phyloP scores from a whole-genome alignment of 2,888 invertebrate species.

The Drepana falcataria region DNA sequence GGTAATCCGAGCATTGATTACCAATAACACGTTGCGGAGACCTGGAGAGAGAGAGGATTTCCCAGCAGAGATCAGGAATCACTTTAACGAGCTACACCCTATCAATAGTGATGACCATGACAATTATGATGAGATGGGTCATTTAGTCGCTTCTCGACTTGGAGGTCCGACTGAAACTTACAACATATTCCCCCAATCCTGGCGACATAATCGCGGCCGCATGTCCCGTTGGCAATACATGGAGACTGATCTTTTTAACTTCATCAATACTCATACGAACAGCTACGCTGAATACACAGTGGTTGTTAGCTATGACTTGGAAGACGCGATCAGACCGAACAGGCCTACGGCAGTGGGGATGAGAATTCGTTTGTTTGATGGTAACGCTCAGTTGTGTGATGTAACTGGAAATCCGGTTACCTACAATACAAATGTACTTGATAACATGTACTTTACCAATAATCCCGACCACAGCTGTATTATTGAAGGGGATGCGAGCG shows the following conservation, averaged over 20 bases:
- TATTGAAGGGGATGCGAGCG: neutral
- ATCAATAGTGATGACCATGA: neutral
- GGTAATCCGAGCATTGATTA: neutral
- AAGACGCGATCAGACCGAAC: neutral
- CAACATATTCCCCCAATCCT: slow-evolving; percentile 1
- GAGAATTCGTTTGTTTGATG: neutral
- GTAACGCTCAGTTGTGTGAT: neutral
- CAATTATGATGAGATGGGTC: neutral
- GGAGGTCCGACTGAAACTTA: slow-evolving; percentile 1
- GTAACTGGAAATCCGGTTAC: neutral
- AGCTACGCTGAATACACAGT: neutral
- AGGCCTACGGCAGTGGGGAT: neutral
- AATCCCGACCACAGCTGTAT: neutral
- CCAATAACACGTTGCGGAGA: neutral
- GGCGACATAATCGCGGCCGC: neutral
- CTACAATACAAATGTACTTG: neutral
- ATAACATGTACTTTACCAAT: neutral
- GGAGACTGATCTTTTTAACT: neutral
- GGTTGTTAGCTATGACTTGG: neutral
- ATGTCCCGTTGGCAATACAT: neutral
- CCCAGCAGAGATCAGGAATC: neutral
- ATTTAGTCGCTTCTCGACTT: neutral
- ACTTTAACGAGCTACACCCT: neutral
- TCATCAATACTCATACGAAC: neutral
- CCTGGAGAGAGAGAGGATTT: neutral